Evolutionary conservation across 2,888 invertebrate species (phyloP).

Genomic region (Dryobotodes eremita): DNA sequence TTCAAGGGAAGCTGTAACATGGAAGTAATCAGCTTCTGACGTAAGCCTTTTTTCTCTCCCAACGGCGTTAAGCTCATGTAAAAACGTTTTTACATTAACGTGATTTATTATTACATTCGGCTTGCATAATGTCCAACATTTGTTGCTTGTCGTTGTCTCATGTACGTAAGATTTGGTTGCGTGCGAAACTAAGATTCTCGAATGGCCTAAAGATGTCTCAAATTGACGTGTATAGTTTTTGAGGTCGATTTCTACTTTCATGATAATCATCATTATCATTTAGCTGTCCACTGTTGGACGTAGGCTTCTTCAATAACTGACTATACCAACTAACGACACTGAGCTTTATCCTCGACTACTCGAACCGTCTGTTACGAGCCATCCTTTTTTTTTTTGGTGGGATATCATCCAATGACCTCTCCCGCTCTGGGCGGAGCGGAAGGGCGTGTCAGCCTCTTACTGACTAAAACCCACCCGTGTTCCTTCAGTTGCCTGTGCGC

Average conservation of each 20-base stretch:
- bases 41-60: slow-evolving; percentile 53
- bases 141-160: slow-evolving; percentile 37
- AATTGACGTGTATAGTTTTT: background rate
- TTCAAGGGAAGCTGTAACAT: slow-evolving; percentile 43
- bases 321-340: background rate
- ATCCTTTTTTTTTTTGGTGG: too few species aligned
- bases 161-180: slow-evolving; percentile 1
- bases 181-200: background rate
- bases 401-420: too few species aligned
- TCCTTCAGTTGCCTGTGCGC: too few species aligned
- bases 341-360: background rate
- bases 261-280: background rate
- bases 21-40: slow-evolving; percentile 59
- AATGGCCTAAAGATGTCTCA: background rate
- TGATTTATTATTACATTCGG: slow-evolving; percentile 49
- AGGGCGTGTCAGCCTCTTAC: too few species aligned
- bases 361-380: background rate
- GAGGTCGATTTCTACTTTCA: background rate
- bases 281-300: background rate
- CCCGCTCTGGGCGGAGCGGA: too few species aligned
- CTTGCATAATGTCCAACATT: slow-evolving; percentile 49
- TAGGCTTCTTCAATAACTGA: background rate
- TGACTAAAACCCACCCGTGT: too few species aligned
- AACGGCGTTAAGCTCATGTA: slow-evolving; percentile 52
- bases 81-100: slow-evolving; percentile 55